Base-by-base conservation (phyloP, 2,113 vertebrate genomes). In the Onychorhynchus coronatus region DNA sequence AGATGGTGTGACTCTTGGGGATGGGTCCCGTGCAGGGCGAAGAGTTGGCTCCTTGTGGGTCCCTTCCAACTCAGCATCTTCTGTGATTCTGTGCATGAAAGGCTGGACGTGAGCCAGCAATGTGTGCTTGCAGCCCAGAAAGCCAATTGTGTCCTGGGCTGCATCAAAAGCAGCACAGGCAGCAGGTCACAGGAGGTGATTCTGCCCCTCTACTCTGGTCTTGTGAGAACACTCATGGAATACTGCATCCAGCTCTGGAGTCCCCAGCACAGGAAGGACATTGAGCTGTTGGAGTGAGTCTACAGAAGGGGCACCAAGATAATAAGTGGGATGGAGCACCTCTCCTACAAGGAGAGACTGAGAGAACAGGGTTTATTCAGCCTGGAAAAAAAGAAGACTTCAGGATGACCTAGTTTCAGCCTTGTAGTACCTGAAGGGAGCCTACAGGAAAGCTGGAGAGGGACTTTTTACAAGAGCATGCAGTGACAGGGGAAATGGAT, bases 151-250 rank as follows among this genome's bases (percentile, higher is more conserved):
- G 5, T 31, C 41, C 22, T 70, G 55, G 17, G 25, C 21, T 76
- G 55, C 30, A 55, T 47, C 21, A 49, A 76, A 55, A 68, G n/a
- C 46, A n/a, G 28, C 0, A 0, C 25, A 39, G 62, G 1, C 70
- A 75, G 28, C 53, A 75, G 47, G 28, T 3, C 0, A 0, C 68
- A 14, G n/a, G 8, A 55, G 25, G 17, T 18, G 17, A 27, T 35
- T 46, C 24, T 62, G 21, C 4, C 16, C 8, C 33, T 41, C 42
- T 31, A 0, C 11, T 41, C 44, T 4, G 12, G 33, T 27, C 62
- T 41, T 6, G 7, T 22, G 17, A 68, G 39, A 27, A 5, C n/a
- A 39, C 53, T 30, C 20, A 62, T 75, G 62, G 11, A 47, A 24
- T 10, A 12, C 55, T 10, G 10, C 24, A 41, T 19, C 52, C 88